Base-by-base conservation (phyloP, 1,140 invertebrate species). In the Drosophila novamexicana region DNA sequence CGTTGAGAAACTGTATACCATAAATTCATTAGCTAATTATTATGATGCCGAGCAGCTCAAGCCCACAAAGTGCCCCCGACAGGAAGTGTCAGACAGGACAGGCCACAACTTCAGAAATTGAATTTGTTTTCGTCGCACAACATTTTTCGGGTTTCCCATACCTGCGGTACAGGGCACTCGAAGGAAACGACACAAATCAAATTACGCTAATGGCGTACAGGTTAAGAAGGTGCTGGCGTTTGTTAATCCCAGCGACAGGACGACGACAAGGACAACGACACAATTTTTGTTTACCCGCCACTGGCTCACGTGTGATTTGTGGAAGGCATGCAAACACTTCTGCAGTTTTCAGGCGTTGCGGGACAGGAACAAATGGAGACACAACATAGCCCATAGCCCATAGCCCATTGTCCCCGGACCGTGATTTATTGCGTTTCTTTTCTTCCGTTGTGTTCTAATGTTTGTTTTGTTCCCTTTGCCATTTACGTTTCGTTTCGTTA, bases 121-220 rank as follows among this genome's bases (percentile, higher is more conserved):
- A 84, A 77, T 82, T 82, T 78, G 75, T 69, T 42, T 54, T 52
- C 42, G 37, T 39, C 47, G 65, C 50, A 56, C 68, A 70, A 72
- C 70, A 82, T 76, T 83, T 83, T 83, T 72, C 42, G 77, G 72
- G 72, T 73, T 83, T 83, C 73, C 22, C 72, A 45, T 57, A 18
- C 9, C 32, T 10, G 4, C 8, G 45, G 6, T 22, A 44, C 32
- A 42, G 16, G 16, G 10, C 52, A 52, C 42, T 40, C 44, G 49
- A 47, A 22, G n/a, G 68, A 47, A 56, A 52, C 54, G 53, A 75
- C 70, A 84, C 68, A 81, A 85, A 84, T 71, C 81, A 77, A 85
- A 85, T 85, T 85, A 85, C 66, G 66, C 70, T 85, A 85, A 85
- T 85, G 81, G 81, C 70, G 47, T 34, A 53, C 67, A 81, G 81